Percentiles rank a stretch among this genome's conserved stretches.
Evolutionary conservation across 2,797 vertebrate species (phyloP).

Genomic region (Anisognathus igniventris): DNA sequence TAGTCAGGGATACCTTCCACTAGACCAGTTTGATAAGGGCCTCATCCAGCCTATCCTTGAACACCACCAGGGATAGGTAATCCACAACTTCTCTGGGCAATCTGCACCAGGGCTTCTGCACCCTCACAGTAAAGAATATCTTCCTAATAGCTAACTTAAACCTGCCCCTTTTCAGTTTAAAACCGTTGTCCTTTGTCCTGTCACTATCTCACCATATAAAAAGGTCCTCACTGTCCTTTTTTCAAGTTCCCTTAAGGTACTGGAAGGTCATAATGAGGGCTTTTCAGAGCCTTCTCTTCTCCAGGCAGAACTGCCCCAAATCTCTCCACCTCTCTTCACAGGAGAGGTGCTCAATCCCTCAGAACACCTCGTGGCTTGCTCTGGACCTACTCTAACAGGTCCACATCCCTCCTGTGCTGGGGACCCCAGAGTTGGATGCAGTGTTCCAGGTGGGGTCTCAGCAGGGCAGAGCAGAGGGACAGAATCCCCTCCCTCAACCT

Average conservation of each 20-base stretch:
- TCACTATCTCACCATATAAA: not conserved
- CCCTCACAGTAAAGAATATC: not conserved
- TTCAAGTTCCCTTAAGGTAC: not conserved
- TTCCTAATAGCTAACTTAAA: not conserved
- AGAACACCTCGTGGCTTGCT: fast-evolving
- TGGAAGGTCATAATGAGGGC: not conserved
- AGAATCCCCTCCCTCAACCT: not conserved
- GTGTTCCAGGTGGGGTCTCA: not conserved
- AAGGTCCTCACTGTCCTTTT: not conserved
- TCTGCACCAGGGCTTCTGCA: fast-evolving
- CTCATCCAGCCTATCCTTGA: not conserved
- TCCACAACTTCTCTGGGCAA: not conserved
- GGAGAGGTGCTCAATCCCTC: fast-evolving
- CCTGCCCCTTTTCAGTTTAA: not conserved
- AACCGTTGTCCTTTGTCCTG: not conserved
- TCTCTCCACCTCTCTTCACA: not conserved
- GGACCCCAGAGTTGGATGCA: not conserved
- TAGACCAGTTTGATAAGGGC: not conserved
- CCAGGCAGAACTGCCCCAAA: not conserved
- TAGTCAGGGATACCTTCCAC: not conserved
- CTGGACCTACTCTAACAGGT: not conserved
- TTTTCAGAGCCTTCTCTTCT: not conserved
- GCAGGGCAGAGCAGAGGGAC: not conserved
- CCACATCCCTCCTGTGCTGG: not conserved
- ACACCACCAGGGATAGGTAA: too few species aligned